These are phyloP conservation scores for Cataglyphis rosenhaueri DNA, from an alignment of 2,888 invertebrate species.

Conservation along the genomic window DNA sequence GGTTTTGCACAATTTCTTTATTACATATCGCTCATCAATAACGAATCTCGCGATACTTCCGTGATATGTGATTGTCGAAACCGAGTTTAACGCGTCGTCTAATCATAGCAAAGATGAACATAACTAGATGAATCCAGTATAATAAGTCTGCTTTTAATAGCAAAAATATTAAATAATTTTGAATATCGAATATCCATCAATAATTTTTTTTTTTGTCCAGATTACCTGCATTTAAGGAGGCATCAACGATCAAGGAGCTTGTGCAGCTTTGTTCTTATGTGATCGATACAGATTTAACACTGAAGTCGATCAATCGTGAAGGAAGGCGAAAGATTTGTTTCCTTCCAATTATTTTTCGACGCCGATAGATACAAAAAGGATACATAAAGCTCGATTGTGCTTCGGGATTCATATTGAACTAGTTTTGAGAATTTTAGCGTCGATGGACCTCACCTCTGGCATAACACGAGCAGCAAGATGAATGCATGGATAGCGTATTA, in stretches of 20 bases:
- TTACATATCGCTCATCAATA: slow-evolving; percentile 64
- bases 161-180: not conserved
- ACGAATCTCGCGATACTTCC: slow-evolving; percentile 66
- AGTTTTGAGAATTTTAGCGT: slow-evolving; percentile 58
- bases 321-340: not conserved
- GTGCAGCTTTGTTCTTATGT: not conserved
- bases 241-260: not conserved
- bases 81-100: not conserved
- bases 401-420: slow-evolving; percentile 35
- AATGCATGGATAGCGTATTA: slow-evolving; percentile 71
- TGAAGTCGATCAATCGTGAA: slow-evolving; percentile 24
- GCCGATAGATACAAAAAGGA: slow-evolving; percentile 31
- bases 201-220: not conserved
- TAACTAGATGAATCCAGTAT: not conserved
- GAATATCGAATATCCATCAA: not conserved
- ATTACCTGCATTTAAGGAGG: not conserved
- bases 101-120: not conserved
- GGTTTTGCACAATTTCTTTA: slow-evolving; percentile 45
- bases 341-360: slow-evolving; percentile 57
- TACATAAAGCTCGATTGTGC: slow-evolving; percentile 12
- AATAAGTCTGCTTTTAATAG: not conserved
- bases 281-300: slow-evolving; percentile 10
- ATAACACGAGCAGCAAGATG: slow-evolving; percentile 80
- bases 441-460: slow-evolving; percentile 76
- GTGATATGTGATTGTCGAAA: slow-evolving; percentile 44